Evolutionary conservation across 2,888 invertebrate species (phyloP), one percentile per base, ranked within the genome.

Genomic region (Ophion slaviceki): DNA sequence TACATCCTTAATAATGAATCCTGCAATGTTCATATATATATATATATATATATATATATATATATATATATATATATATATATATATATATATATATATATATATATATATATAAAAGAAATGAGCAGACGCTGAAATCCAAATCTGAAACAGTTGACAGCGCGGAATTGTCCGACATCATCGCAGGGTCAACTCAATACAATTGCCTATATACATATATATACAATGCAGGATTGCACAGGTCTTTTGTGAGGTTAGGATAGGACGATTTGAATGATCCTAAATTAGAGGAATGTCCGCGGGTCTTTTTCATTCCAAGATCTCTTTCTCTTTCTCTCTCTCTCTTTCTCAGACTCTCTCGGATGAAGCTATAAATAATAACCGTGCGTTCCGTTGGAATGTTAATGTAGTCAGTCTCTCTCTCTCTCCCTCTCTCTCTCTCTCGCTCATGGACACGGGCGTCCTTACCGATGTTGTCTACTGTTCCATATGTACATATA

Each of bases 321-420:
- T 90, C 88, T 91, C 40, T 45, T 57, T 66, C 57, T 47, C 47
- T 62, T 47, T 74, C 28, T 66, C 74, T 66, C 20, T 74, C 45
- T 62, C 53, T 36, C 67, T 76, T 36, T 76, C 17, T 76, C 62
- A 68, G 61, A 32, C 8, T 28, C 59, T 84, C 90, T 90, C 90
- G 91, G 89, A 92, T 92, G 92, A 92, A 92, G 92, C 92, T 92
- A 92, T 92, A 92, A 92, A 92, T 92, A 92, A 92, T 92, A 92
- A 90, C 85, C 87, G 89, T 90, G 90, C 57, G 87, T 91, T 86
- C 72, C 68, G 68, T 68, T 80, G 92, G 92, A 92, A 92, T 92
- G 92, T 92, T 92, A 92, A 92, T 92, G 91, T 89, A 90, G 86
- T 82, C 80, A 77, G 76, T 74, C 80, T 83, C 81, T 71, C 80